Conservation (phyloP, 2,888 invertebrate genomes). For the Argynnis bischoffii region DNA sequence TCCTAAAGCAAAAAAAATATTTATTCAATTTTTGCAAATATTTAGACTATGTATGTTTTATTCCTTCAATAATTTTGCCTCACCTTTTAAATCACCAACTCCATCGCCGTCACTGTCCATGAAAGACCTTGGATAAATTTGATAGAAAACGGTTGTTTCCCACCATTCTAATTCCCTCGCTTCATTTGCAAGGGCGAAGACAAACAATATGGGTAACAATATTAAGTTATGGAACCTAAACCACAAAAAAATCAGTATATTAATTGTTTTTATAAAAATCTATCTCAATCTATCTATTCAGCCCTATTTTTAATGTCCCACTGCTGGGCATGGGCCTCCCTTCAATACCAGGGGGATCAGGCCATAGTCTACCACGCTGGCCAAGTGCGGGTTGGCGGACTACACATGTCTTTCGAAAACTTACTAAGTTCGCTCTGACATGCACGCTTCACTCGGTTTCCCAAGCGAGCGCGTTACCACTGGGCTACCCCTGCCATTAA, state of each 20-base stretch:
- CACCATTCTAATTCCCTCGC: constrained; percentile 85
- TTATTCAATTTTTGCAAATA: not conserved
- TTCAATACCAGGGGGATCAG: too few relatives aligned
- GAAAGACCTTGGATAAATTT: constrained; percentile 91
- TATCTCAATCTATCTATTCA: too few relatives aligned
- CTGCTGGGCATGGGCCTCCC: too few relatives aligned
- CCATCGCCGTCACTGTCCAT: constrained; percentile 91
- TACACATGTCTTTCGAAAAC: too few relatives aligned
- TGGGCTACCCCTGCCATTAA: too few relatives aligned
- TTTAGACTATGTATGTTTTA: not conserved
- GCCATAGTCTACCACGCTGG: too few relatives aligned
- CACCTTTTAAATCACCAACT: constrained; percentile 83
- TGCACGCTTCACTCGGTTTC: too few relatives aligned
- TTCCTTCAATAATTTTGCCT: not conserved
- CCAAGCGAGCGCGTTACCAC: too few relatives aligned
- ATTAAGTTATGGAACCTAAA: constrained; percentile 39
- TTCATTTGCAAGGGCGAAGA: constrained; percentile 46
- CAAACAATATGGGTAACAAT: constrained; percentile 51
- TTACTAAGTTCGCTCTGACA: too few relatives aligned
- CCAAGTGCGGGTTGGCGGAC: too few relatives aligned
- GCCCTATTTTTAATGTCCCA: too few relatives aligned
- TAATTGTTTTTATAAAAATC: not conserved
- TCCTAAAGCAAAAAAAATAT: constrained; percentile 61
- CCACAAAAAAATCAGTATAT: not conserved
- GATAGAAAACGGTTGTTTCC: constrained; percentile 89